Evolutionary conservation across 2,888 invertebrate species (phyloP), one percentile per base, ranked within the genome.

Genomic region (Serripes groenlandicus): DNA sequence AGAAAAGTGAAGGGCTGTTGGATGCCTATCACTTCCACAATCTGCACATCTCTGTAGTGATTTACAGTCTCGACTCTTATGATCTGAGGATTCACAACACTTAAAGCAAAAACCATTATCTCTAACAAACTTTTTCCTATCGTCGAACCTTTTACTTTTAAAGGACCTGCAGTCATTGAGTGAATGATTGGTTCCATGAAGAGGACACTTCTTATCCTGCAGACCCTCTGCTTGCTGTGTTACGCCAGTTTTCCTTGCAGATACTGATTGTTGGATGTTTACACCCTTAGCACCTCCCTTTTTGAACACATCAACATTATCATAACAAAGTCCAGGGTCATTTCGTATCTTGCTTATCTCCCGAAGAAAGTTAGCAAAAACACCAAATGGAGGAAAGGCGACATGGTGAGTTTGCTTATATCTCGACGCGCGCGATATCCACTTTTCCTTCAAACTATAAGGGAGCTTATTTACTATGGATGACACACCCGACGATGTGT

Each of bases 401-500:
- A 68, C 72, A 28, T 74, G n/a, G 3, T 76, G 32, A 11, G 18
- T 1, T 42, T 64, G 58, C 60, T 85, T 81, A 30, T 76, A 79
- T 18, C 68, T 37, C 30, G 76, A 70, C 1, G 85, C 85, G 23
- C 73, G 75, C 1, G 74, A 35, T 26, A 54, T 64, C 83, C 83
- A 83, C 35, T 80, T 83, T 23, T 83, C 83, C 62, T 79, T 62
- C 3, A 85, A 32, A 35, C 78, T 75, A 62, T 81, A 78, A 26
- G 80, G 83, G n/a, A n/a, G n/a, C n/a, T n/a, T n/a, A n/a, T n/a
- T n/a, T n/a, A n/a, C n/a, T n/a, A n/a, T n/a, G n/a, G n/a, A n/a
- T n/a, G n/a, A n/a, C n/a, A n/a, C n/a, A n/a, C n/a, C n/a, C n/a
- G n/a, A n/a, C n/a, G n/a, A n/a, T n/a, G n/a, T n/a, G n/a, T n/a